Percentiles rank a stretch among this genome's conserved stretches.
phyloP scores from a whole-genome alignment of 2,797 vertebrate species.

The Leucoraja ocellata region DNA sequence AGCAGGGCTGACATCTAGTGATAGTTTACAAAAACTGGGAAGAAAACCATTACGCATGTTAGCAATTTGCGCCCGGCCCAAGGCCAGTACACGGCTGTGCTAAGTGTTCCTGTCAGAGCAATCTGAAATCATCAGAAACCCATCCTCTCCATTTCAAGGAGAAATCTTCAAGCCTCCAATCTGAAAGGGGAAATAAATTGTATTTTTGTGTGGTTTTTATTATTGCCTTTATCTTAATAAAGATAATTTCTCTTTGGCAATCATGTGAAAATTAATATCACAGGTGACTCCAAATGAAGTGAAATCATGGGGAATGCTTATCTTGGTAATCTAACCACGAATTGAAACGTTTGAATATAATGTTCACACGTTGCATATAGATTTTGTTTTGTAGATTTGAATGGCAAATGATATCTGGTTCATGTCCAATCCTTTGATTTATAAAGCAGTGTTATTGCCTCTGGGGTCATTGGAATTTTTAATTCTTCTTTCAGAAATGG shows the following conservation, averaged over 20 bases:
- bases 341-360: neutral
- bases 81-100: neutral
- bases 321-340: neutral
- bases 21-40: slow-evolving; percentile 15
- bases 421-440: neutral
- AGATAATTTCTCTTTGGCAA: neutral
- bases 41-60: neutral
- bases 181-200: too few species aligned
- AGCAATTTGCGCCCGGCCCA: neutral
- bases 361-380: neutral
- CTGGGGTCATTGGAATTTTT: neutral
- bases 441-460: neutral
- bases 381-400: neutral
- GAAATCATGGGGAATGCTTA: neutral
- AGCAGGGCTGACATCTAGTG: slow-evolving; percentile 34
- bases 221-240: neutral
- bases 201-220: neutral
- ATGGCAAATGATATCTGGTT: neutral
- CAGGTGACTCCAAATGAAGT: neutral
- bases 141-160: neutral
- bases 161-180: neutral
- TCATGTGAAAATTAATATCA: neutral
- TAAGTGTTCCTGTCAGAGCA: neutral
- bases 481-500: neutral
- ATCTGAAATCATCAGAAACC: neutral